phyloP scores from a whole-genome alignment of 2,888 invertebrate species.

The Colletes collaris region DNA sequence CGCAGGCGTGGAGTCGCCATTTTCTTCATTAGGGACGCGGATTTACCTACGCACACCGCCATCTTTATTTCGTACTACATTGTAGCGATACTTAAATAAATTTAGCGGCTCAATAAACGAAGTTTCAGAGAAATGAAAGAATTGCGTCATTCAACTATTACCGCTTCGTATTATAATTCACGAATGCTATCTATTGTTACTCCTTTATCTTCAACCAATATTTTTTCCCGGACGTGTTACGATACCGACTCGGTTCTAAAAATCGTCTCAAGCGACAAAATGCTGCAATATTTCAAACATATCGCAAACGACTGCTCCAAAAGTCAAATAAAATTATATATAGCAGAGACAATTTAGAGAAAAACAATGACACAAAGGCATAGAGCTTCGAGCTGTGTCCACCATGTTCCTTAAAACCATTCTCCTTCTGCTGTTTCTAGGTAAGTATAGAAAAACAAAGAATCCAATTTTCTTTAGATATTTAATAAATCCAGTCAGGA shows the following conservation, averaged over 20 bases:
- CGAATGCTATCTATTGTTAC: neutral
- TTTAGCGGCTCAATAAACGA: neutral
- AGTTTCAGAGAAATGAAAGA: neutral
- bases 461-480: neutral
- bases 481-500: no score
- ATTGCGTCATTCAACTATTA: neutral
- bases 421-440: conserved; percentile 24
- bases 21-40: conserved; percentile 24
- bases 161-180: neutral
- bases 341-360: neutral
- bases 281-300: conserved; percentile 32
- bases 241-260: neutral
- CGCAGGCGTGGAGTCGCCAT: conserved; percentile 54
- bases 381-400: neutral
- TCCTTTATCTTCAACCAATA: neutral
- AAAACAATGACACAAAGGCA: neutral
- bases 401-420: conserved; percentile 41
- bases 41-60: conserved; percentile 3
- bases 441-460: conserved; percentile 41
- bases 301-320: neutral
- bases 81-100: no score
- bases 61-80: neutral
- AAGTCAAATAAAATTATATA: conserved; percentile 4
- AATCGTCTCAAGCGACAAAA: neutral
- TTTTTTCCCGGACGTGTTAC: neutral